Evolutionary conservation across 2,113 vertebrate genomes (phyloP).

Genomic region (Hippocampus zosterae): DNA sequence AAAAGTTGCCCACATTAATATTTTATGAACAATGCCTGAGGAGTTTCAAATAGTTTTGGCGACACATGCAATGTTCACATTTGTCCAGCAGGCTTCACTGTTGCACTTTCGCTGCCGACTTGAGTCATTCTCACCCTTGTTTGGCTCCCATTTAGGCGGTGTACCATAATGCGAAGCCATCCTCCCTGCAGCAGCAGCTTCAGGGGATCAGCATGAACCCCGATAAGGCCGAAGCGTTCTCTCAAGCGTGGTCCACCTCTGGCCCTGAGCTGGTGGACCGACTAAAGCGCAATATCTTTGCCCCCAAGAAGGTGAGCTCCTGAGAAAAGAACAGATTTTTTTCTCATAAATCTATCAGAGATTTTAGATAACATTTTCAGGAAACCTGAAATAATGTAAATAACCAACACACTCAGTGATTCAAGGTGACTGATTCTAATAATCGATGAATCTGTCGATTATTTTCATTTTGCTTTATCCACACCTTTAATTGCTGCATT

Average conservation of each 20-base stretch:
- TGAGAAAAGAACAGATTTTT: not conserved
- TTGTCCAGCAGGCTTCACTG: slow-evolving; percentile 53
- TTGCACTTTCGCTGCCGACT: slow-evolving; percentile 25
- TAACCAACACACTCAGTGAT: too few relatives aligned
- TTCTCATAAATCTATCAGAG: not conserved
- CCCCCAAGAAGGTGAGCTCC: slow-evolving; percentile 84
- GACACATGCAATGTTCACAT: not conserved
- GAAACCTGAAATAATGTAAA: not conserved
- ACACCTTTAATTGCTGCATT: too few relatives aligned
- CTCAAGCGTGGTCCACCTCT: slow-evolving; percentile 76
- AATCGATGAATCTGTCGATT: too few relatives aligned
- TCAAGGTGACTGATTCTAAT: too few relatives aligned
- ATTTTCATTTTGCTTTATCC: too few relatives aligned
- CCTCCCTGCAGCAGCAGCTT: slow-evolving; percentile 83
- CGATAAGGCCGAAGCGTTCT: slow-evolving; percentile 85
- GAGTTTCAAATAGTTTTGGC: not conserved
- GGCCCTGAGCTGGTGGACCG: slow-evolving; percentile 87
- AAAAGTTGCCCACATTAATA: not conserved
- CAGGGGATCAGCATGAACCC: slow-evolving; percentile 76
- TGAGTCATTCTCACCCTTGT: not conserved
- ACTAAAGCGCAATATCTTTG: slow-evolving; percentile 82
- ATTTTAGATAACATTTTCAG: not conserved
- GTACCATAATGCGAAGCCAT: slow-evolving; percentile 86
- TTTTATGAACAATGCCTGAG: not conserved
- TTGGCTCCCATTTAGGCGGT: slow-evolving; percentile 74